These are phyloP conservation scores for cat (Felis catus) DNA, from an alignment of 2,113 vertebrate genomes.

Conservation along the genomic window DNA sequence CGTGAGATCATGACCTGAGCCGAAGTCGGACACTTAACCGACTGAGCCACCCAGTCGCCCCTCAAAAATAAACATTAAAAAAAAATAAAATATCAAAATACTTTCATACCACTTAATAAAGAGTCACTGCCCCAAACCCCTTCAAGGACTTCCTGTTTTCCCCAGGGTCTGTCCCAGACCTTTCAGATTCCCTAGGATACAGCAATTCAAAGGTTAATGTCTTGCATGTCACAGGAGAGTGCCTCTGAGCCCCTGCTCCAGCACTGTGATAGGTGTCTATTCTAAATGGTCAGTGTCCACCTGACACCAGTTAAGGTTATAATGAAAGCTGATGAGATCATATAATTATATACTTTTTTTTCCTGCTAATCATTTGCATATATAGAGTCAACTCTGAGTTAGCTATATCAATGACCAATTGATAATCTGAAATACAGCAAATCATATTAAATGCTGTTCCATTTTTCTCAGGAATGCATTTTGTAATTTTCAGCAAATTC, in stretches of 20 bases:
- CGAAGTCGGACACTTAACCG: too few species aligned
- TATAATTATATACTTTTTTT: not conserved
- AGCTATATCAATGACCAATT: not conserved
- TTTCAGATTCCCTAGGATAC: not conserved
- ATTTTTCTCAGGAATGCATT: constrained; percentile 3
- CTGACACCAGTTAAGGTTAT: not conserved
- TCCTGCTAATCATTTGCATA: not conserved
- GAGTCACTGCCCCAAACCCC: not conserved
- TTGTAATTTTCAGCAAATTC: constrained; percentile 11
- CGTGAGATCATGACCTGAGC: too few species aligned
- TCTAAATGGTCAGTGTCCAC: not conserved
- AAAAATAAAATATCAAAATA: constrained; percentile 24
- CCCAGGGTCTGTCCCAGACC: not conserved
- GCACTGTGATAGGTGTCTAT: not conserved
- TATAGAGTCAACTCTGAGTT: not conserved
- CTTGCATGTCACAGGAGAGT: not conserved
- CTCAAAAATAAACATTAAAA: too few species aligned
- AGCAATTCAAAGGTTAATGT: not conserved
- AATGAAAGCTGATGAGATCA: not conserved
- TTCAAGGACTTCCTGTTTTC: not conserved
- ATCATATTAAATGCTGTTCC: not conserved
- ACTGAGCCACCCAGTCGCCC: too few species aligned
- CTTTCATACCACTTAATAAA: not conserved
- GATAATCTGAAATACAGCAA: not conserved
- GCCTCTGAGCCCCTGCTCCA: not conserved